Conservation (phyloP, 2,113 vertebrate species). For the Terrapene triunguis region DNA sequence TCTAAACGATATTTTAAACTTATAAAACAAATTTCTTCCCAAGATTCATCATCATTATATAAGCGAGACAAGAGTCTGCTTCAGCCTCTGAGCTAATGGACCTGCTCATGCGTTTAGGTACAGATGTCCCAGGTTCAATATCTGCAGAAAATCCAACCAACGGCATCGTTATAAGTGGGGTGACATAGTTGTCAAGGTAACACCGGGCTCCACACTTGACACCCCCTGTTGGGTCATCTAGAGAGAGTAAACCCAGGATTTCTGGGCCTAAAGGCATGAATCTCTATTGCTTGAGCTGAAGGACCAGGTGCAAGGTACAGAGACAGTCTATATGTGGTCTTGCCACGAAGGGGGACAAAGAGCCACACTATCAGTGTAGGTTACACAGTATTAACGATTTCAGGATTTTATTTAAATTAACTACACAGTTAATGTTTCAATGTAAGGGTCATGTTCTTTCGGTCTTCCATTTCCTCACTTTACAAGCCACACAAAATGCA, state of each 20-base stretch:
- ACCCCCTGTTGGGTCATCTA: not conserved
- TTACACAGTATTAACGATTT: not conserved
- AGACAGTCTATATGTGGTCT: not conserved
- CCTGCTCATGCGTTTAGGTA: not conserved
- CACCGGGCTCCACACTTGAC: too few relatives aligned
- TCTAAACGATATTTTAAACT: not conserved
- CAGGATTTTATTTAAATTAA: not conserved
- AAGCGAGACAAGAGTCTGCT: not conserved
- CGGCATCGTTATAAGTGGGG: not conserved
- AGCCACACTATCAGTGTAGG: not conserved
- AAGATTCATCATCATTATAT: not conserved
- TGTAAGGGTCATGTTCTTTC: not conserved
- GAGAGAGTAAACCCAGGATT: not conserved
- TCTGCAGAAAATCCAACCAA: not conserved
- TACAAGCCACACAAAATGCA: not conserved
- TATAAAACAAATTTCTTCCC: not conserved
- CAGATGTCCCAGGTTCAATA: not conserved
- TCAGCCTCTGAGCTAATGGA: not conserved
- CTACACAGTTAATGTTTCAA: not conserved
- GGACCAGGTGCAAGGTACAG: not conserved
- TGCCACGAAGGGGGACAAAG: not conserved
- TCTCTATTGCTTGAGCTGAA: too few relatives aligned
- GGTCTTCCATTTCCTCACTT: not conserved
- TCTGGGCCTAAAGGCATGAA: not conserved
- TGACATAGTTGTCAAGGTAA: not conserved